Evolutionary conservation across 2,797 vertebrate genomes (phyloP).

Genomic region (Zenarchopterus dispar): DNA sequence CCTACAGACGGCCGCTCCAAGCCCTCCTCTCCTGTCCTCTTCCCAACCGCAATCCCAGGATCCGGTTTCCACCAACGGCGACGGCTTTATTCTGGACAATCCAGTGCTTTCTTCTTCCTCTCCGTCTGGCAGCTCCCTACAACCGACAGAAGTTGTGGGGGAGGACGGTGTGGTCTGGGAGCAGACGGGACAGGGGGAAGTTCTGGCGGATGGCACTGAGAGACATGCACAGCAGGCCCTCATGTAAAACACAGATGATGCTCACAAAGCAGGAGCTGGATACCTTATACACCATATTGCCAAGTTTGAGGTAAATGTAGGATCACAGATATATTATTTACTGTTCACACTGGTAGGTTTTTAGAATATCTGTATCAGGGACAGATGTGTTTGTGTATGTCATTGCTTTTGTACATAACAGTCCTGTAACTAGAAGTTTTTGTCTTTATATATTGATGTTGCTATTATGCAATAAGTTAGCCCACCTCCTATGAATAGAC

Average conservation of each 20-base stretch:
- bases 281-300: slow-evolving; percentile 52
- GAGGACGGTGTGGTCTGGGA: slow-evolving; percentile 68
- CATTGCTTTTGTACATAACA: slow-evolving; percentile 79
- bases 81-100: slow-evolving; percentile 68
- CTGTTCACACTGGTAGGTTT: slow-evolving; percentile 78
- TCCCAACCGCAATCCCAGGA: slow-evolving; percentile 53
- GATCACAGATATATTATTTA: slow-evolving; percentile 71
- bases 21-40: slow-evolving; percentile 52
- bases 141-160: slow-evolving; percentile 53
- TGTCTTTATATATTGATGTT: slow-evolving; percentile 55
- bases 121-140: slow-evolving; percentile 54
- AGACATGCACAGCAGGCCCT: slow-evolving; percentile 69
- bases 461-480: slow-evolving; percentile 63
- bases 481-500: slow-evolving; percentile 51
- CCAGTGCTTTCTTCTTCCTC: slow-evolving; percentile 62
- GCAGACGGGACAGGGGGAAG: slow-evolving; percentile 52
- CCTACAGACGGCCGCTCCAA: slow-evolving; percentile 51
- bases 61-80: slow-evolving; percentile 49
- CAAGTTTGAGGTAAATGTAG: slow-evolving; percentile 70
- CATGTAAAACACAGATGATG: slow-evolving; percentile 56
- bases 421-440: slow-evolving; percentile 62
- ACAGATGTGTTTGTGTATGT: slow-evolving; percentile 63
- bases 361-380: slow-evolving; percentile 78
- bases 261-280: slow-evolving; percentile 22
- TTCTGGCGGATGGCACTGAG: slow-evolving; percentile 63